Evolutionary conservation across 1,140 invertebrate species (phyloP).

Genomic region (Apis mellifera): DNA sequence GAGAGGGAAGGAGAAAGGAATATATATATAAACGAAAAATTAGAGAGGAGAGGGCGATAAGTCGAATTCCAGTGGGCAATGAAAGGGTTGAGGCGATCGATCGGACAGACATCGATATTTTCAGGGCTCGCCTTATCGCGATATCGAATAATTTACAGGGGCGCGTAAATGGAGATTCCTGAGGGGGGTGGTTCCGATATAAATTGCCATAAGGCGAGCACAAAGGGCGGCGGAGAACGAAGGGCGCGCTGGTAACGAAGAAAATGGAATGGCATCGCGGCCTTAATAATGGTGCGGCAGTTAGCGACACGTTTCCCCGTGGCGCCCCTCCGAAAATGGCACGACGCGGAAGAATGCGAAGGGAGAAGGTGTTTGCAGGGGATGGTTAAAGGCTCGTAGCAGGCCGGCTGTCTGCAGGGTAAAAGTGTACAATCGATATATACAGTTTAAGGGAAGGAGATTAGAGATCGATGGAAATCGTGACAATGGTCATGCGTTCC

Average conservation of each 20-base stretch:
- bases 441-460: conserved; percentile 61
- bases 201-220: conserved; percentile 61
- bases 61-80: conserved; percentile 56
- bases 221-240: conserved; percentile 30
- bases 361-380: background rate
- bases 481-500: conserved; percentile 57
- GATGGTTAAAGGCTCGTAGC: background rate
- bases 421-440: conserved; percentile 59
- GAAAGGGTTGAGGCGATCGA: conserved; percentile 44
- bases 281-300: conserved; percentile 40
- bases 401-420: conserved; percentile 16
- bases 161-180: conserved; percentile 61
- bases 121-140: conserved; percentile 51
- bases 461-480: conserved; percentile 66
- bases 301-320: conserved; percentile 35
- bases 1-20: background rate
- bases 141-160: conserved; percentile 58
- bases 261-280: conserved; percentile 18
- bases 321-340: conserved; percentile 33
- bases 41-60: conserved; percentile 31
- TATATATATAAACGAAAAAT: conserved; percentile 1
- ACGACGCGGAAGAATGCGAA: background rate
- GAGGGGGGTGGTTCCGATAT: conserved; percentile 55
- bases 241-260: conserved; percentile 38
- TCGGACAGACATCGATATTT: conserved; percentile 45